Evolutionary conservation across 2,797 vertebrate genomes (phyloP).

Genomic region (Otolemur crassicaudatus): DNA sequence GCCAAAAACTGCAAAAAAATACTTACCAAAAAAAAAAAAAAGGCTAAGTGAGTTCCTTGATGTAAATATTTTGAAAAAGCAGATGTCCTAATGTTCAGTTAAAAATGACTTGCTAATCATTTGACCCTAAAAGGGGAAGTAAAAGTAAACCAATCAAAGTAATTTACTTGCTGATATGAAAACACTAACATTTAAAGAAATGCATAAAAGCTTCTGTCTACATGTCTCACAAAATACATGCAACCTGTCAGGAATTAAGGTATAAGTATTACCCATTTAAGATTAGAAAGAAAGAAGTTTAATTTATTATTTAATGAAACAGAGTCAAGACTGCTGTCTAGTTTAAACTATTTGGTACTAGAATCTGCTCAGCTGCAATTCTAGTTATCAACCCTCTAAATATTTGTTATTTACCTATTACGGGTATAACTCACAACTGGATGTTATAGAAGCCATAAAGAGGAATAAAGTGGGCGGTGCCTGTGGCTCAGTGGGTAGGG

Average conservation of each 20-base stretch:
- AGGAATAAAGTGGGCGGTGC: background rate
- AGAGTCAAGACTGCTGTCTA: background rate
- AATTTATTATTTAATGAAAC: slow-evolving; percentile 1
- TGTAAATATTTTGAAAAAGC: background rate
- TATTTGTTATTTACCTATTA: background rate
- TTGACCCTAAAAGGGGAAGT: background rate
- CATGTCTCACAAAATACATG: slow-evolving; percentile 17
- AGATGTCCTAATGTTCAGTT: background rate
- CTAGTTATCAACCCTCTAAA: background rate
- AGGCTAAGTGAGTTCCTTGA: background rate
- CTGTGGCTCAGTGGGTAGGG: no score
- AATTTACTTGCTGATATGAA: background rate
- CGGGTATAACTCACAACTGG: background rate
- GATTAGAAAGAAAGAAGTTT: slow-evolving; percentile 7
- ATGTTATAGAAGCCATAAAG: slow-evolving; percentile 12
- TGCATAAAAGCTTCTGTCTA: background rate
- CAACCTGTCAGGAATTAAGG: background rate
- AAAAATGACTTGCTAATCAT: slow-evolving; percentile 19
- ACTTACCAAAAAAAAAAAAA: background rate
- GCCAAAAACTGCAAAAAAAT: no score
- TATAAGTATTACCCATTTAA: background rate
- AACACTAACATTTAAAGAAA: slow-evolving; percentile 2
- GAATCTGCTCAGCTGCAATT: slow-evolving; percentile 12
- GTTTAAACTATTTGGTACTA: background rate
- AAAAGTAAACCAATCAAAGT: slow-evolving; percentile 8